Evolutionary conservation across 2,797 vertebrate genomes (phyloP).

Genomic region (Melanotaenia pygmaea): DNA sequence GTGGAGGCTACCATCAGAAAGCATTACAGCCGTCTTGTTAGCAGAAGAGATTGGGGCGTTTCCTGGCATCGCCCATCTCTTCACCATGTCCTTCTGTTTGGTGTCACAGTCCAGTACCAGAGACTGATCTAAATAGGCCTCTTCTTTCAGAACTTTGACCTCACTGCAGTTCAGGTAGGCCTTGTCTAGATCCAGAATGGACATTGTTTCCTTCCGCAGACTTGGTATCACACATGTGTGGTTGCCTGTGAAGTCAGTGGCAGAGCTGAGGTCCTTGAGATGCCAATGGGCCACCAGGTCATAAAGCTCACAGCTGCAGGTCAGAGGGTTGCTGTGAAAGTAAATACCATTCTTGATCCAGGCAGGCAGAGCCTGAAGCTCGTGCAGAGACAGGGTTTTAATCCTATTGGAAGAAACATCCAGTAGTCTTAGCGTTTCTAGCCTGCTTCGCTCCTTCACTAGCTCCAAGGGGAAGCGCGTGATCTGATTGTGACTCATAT

Average conservation of each 20-base stretch:
- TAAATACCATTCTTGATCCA: conserved; percentile 93
- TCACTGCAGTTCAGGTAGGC: conserved; percentile 77
- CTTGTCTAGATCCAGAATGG: conserved; percentile 76
- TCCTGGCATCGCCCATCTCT: conserved; percentile 88
- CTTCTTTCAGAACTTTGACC: conserved; percentile 78
- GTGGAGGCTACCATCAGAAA: conserved; percentile 82
- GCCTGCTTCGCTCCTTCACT: conserved; percentile 85
- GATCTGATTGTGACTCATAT: conserved; percentile 93
- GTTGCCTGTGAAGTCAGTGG: conserved; percentile 86
- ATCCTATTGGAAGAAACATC: conserved; percentile 93
- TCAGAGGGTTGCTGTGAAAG: conserved; percentile 90
- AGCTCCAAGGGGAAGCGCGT: conserved; percentile 93
- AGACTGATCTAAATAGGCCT: conserved; percentile 86
- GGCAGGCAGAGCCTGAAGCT: conserved; percentile 88
- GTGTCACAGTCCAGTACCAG: conserved; percentile 90
- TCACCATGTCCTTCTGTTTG: conserved; percentile 80
- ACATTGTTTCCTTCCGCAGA: conserved; percentile 65
- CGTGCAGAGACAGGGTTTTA: conserved; percentile 83
- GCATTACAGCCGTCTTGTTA: conserved; percentile 75
- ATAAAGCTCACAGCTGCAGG: conserved; percentile 89
- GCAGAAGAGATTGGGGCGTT: conserved; percentile 77
- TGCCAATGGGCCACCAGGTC: conserved; percentile 87
- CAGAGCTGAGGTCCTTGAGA: conserved; percentile 87
- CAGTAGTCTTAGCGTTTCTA: conserved; percentile 86
- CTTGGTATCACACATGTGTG: conserved; percentile 81